phyloP scores from a whole-genome alignment of 2,888 invertebrate genomes.

The Mayetiola destructor region DNA sequence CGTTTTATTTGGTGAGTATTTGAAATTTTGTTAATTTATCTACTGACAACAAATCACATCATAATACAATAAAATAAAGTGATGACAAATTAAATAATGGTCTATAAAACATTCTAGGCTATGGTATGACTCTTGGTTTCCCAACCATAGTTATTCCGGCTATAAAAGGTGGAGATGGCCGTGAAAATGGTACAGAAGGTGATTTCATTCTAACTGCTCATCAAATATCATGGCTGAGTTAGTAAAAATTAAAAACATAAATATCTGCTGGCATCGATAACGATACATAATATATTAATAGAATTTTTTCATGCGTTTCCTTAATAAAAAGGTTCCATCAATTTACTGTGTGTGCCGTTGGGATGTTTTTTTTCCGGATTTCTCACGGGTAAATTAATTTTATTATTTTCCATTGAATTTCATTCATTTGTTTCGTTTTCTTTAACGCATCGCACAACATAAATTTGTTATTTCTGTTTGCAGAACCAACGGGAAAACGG shows the following conservation, averaged over 20 bases:
- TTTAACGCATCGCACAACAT: too few relatives aligned
- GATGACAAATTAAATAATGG: neutral
- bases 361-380: constrained; percentile 63
- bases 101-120: constrained; percentile 35
- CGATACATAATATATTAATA: constrained; percentile 15
- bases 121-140: constrained; percentile 68
- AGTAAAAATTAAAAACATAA: constrained; percentile 20
- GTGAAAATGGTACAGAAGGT: constrained; percentile 25
- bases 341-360: constrained; percentile 62
- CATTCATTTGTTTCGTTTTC: too few relatives aligned
- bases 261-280: neutral
- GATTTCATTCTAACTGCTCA: constrained; percentile 42
- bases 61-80: neutral
- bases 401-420: too few relatives aligned
- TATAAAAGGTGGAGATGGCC: constrained; percentile 40
- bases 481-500: constrained; percentile 53
- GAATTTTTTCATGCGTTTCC: constrained; percentile 15
- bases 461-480: too few relatives aligned
- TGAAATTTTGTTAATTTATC: neutral
- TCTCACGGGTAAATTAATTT: too few relatives aligned
- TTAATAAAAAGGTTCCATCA: constrained; percentile 53
- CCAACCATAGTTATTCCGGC: constrained; percentile 69
- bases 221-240: constrained; percentile 63
- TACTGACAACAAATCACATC: neutral
- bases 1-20: constrained; percentile 43